Evolutionary conservation across 2,888 invertebrate genomes (phyloP).

Genomic region (Noctua pronuba): DNA sequence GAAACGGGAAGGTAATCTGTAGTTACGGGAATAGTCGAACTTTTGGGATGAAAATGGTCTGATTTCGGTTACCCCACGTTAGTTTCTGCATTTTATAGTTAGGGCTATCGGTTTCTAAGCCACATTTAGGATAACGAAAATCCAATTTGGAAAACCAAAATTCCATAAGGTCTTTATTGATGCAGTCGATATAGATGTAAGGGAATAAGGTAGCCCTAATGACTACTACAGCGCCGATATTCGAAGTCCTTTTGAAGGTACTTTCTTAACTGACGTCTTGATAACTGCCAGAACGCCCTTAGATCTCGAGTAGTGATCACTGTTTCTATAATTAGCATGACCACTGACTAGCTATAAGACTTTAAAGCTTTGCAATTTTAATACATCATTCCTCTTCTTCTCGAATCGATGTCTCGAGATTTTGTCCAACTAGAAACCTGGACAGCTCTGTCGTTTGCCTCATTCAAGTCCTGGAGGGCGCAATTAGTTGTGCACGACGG

Average conservation of each 20-base stretch:
- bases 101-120: neutral
- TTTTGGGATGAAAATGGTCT: neutral
- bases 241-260: neutral
- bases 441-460: no score
- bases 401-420: no score
- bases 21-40: neutral
- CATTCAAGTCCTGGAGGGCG: no score
- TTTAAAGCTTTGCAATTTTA: no score
- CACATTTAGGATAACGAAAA: neutral
- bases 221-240: neutral
- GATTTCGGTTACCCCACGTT: neutral
- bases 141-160: neutral
- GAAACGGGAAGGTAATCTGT: neutral
- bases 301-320: neutral
- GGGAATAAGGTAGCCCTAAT: neutral
- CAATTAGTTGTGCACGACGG: no score
- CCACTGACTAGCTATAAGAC: neutral
- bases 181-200: neutral
- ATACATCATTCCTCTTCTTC: no score
- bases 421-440: no score
- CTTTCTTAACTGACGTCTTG: neutral
- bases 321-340: neutral
- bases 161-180: neutral
- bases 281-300: neutral
- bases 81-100: conserved; percentile 3